These are phyloP conservation scores for Aegithalos caudatus DNA, from an alignment of 2,113 vertebrate species.

Conservation along the genomic window DNA sequence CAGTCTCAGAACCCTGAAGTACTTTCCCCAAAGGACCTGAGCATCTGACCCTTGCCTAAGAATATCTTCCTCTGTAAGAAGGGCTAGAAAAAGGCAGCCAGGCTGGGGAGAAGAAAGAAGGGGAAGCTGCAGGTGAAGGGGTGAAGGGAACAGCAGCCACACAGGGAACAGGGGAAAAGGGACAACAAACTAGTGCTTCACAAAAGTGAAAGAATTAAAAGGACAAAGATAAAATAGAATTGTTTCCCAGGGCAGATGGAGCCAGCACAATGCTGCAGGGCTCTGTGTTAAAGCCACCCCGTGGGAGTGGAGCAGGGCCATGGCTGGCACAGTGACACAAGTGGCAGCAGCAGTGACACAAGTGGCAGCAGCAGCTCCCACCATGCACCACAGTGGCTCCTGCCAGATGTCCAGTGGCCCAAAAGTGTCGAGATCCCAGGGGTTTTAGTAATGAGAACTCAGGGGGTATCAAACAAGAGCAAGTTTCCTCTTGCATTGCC, in stretches of 20 bases:
- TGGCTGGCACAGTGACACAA: background rate
- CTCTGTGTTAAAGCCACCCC: background rate
- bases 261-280: background rate
- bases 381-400: background rate
- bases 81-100: background rate
- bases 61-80: background rate
- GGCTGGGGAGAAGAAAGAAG: background rate
- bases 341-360: background rate
- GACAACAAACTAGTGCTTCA: background rate
- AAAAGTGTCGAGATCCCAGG: background rate
- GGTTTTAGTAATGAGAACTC: background rate
- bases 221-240: background rate
- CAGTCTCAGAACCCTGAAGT: background rate
- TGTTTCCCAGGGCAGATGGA: background rate
- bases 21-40: background rate
- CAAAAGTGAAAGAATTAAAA: background rate
- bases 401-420: slow-evolving; percentile 17
- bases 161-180: background rate
- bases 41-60: background rate
- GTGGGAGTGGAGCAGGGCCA: rapidly evolving
- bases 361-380: slow-evolving; percentile 2
- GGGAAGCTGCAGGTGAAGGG: background rate
- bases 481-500: background rate
- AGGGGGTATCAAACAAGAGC: background rate
- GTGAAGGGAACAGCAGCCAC: background rate